phyloP scores from a whole-genome alignment of 2,797 vertebrate genomes.

The Channallabes apus region DNA sequence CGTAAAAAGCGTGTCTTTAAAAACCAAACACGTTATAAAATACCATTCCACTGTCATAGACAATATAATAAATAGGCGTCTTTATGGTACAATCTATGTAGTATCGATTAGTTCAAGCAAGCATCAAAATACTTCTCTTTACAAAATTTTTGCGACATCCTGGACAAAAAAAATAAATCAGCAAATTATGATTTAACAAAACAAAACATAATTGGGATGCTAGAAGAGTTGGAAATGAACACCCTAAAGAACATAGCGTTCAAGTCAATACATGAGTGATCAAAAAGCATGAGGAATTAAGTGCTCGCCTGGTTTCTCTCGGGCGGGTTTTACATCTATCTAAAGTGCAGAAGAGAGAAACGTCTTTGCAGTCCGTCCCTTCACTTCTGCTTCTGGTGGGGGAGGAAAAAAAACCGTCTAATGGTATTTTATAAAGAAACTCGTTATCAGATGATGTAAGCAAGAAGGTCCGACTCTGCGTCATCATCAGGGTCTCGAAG shows the following conservation, averaged over 20 bases:
- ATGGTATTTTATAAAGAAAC: conserved; percentile 73
- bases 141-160: conserved; percentile 56
- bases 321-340: conserved; percentile 47
- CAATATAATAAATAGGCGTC: conserved; percentile 69
- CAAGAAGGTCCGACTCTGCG: neutral
- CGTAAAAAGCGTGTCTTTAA: conserved; percentile 87
- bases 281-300: conserved; percentile 33
- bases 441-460: neutral
- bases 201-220: conserved; percentile 40
- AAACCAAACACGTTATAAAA: conserved; percentile 77
- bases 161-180: conserved; percentile 35
- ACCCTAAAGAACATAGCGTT: conserved; percentile 31
- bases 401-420: conserved; percentile 59
- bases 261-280: conserved; percentile 39
- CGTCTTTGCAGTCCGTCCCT: conserved; percentile 19
- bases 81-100: conserved; percentile 66
- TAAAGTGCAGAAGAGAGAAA: conserved; percentile 66
- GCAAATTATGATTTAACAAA: conserved; percentile 31
- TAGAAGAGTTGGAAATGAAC: conserved; percentile 22
- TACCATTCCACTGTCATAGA: conserved; percentile 78
- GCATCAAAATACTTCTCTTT: conserved; percentile 69
- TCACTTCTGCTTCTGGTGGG: conserved; percentile 45
- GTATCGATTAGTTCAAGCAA: conserved; percentile 67
- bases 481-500: neutral
- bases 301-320: conserved; percentile 45